Conservation (phyloP, 2,888 invertebrate species). For the Drosophila koepferae region DNA sequence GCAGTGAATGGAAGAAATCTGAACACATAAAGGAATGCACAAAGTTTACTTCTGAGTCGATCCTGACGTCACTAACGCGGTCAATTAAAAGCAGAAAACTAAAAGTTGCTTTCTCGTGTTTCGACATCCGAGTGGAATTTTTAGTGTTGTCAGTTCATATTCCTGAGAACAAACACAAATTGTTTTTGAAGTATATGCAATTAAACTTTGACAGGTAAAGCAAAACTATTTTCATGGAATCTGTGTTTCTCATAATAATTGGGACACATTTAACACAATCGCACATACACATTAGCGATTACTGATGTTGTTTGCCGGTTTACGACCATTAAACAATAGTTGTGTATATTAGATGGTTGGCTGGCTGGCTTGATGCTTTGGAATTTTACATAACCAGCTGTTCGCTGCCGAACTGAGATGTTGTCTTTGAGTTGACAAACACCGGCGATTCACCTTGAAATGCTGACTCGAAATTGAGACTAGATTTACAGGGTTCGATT, state of each 20-base stretch:
- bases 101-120: too few relatives aligned
- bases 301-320: slow-evolving; percentile 29
- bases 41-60: too few relatives aligned
- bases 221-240: slow-evolving; percentile 11
- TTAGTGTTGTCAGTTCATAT: too few relatives aligned
- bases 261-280: slow-evolving; percentile 29
- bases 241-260: slow-evolving; percentile 50
- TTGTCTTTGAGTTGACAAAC: slow-evolving; percentile 38
- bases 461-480: slow-evolving; percentile 41
- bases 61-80: too few relatives aligned
- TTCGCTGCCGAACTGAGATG: not conserved
- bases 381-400: slow-evolving; percentile 49
- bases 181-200: too few relatives aligned
- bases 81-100: too few relatives aligned
- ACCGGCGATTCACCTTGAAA: slow-evolving; percentile 66
- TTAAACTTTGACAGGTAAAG: not conserved
- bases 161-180: too few relatives aligned
- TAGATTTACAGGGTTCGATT: slow-evolving; percentile 22
- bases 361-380: slow-evolving; percentile 23
- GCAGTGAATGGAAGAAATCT: too few relatives aligned
- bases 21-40: too few relatives aligned
- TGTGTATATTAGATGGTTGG: slow-evolving; percentile 39
- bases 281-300: slow-evolving; percentile 11
- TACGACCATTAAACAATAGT: slow-evolving; percentile 38
- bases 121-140: too few relatives aligned